Evolutionary conservation across 2,888 invertebrate genomes (phyloP).

Genomic region (Dicycla oo): DNA sequence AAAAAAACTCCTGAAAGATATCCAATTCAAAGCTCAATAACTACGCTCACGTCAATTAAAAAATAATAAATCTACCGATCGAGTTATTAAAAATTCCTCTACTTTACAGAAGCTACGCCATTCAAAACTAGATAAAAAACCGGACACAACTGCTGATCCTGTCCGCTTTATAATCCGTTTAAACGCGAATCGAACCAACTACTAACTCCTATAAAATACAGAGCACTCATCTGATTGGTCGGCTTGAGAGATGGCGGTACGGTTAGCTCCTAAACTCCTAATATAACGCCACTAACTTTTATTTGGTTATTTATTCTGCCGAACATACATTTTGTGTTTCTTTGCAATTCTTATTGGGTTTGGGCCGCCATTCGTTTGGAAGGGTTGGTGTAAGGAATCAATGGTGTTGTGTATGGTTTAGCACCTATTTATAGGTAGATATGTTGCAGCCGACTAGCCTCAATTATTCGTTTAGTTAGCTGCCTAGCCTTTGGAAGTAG

Average conservation of each 20-base stretch:
- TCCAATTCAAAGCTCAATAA: background rate
- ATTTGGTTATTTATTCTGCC: slow-evolving; percentile 66
- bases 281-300: slow-evolving; percentile 54
- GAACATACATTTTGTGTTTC: slow-evolving; percentile 40
- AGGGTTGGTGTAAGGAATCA: slow-evolving; percentile 24
- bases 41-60: slow-evolving; percentile 17
- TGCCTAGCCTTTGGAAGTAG: too few species aligned
- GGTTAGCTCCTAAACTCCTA: slow-evolving; percentile 51
- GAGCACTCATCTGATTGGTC: slow-evolving; percentile 80
- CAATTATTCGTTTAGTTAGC: too few species aligned
- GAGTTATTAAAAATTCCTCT: slow-evolving; percentile 41
- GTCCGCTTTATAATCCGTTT: slow-evolving; percentile 63
- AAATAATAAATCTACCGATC: slow-evolving; percentile 21
- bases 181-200: slow-evolving; percentile 64
- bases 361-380: slow-evolving; percentile 32
- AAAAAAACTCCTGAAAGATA: too few species aligned
- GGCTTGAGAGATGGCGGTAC: slow-evolving; percentile 62
- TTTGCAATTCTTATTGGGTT: slow-evolving; percentile 33
- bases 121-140: slow-evolving; percentile 14
- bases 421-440: background rate
- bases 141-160: slow-evolving; percentile 26
- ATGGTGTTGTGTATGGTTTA: background rate
- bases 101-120: slow-evolving; percentile 5
- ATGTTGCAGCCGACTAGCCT: too few species aligned
- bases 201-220: slow-evolving; percentile 74